These are phyloP conservation scores for Spilarctia lutea DNA, from an alignment of 2,888 invertebrate species.

Conservation along the genomic window DNA sequence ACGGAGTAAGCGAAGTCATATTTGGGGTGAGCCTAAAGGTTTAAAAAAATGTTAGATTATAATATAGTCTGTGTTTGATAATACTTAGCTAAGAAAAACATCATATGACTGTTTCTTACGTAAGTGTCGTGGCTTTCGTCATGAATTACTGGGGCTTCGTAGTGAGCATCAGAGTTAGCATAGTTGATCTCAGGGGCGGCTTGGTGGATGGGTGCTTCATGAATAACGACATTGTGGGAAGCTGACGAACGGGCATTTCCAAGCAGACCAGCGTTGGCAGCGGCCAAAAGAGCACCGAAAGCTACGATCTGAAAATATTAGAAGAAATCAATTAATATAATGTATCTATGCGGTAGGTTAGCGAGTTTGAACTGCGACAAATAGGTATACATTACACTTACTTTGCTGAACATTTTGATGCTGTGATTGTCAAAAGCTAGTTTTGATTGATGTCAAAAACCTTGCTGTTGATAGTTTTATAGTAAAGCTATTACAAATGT, in stretches of 20 bases:
- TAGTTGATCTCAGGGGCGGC: slow-evolving; percentile 37
- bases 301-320: slow-evolving; percentile 35
- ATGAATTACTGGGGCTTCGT: slow-evolving; percentile 50
- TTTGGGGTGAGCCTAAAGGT: slow-evolving; percentile 71
- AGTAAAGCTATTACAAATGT: slow-evolving; percentile 21
- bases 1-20: slow-evolving; percentile 85
- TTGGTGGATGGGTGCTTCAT: slow-evolving; percentile 46
- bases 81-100: background rate
- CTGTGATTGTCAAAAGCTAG: slow-evolving; percentile 39
- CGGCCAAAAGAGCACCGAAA: slow-evolving; percentile 59
- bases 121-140: slow-evolving; percentile 58
- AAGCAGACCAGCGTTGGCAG: slow-evolving; percentile 60
- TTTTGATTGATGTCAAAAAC: slow-evolving; percentile 53
- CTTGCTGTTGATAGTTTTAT: slow-evolving; percentile 49
- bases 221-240: slow-evolving; percentile 47
- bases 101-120: slow-evolving; percentile 38
- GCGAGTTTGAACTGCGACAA: background rate
- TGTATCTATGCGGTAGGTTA: background rate
- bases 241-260: slow-evolving; percentile 49
- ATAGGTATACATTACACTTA: slow-evolving; percentile 34
- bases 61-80: background rate
- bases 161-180: slow-evolving; percentile 49
- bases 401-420: slow-evolving; percentile 60
- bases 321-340: background rate
- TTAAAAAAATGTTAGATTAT: background rate